Evolutionary conservation across 2,888 invertebrate species (phyloP), one percentile per base, ranked within the genome.

Genomic region (Oscheius sp.): DNA sequence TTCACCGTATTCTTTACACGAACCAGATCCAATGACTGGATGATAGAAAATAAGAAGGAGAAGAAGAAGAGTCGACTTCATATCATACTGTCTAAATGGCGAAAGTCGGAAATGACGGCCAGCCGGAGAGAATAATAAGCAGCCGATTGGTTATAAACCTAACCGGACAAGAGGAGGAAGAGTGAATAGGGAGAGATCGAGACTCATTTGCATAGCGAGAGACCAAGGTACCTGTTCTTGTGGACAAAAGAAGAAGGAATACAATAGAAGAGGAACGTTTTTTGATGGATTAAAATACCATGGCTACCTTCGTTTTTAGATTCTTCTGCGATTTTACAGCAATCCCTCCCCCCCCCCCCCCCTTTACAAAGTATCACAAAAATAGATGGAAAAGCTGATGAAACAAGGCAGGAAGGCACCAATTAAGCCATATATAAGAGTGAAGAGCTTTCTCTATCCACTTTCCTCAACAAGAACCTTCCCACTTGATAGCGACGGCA

Each of bases 111-210:
- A 30, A 20, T 28, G 28, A 26, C 28, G 12, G 12, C 20, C 14
- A 54, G 33, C 33, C 54, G 54, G 20, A 17, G 33, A 12, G 50
- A 30, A 50, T 50, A 50, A 50, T 50, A 50, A 50, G 50, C 50
- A 41, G 22, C 5, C 51, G 33, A 33, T 17, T 14, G n/a, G 33
- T 17, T 20, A 54, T 54, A 54, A 54, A 54, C 54, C 33, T n/a
- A 54, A 54, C 54, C 54, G 54, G 54, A 54, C 17, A 54, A 54
- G n/a, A 17, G 33, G 54, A 14, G 32, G n/a, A n/a, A n/a, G n/a
- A n/a, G n/a, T n/a, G n/a, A n/a, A n/a, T n/a, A n/a, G n/a, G n/a
- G n/a, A 20, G 47, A 47, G 47, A 47, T 22, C 47, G 47, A 47
- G 3, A 20, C 47, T 28, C 32, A 54, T 54, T 54, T 54, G 54